Base-by-base conservation (phyloP, 30 jellyfish, hydroid and myxozoan genomes). In the Clytia hemisphaerica region DNA sequence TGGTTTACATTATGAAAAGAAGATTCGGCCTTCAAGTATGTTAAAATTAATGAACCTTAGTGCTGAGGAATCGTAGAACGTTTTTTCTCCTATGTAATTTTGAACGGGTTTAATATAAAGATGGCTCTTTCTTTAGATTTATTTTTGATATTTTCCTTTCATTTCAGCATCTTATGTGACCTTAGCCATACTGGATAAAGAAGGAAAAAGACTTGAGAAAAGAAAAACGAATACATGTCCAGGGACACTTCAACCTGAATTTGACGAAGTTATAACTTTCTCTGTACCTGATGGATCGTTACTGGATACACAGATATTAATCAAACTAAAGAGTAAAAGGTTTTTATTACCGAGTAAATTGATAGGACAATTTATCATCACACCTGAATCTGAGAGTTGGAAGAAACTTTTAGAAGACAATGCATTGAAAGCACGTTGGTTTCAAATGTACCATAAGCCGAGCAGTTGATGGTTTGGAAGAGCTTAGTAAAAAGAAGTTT, bases 171-270 rank as follows among this genome's bases (percentile, higher is more conserved):
- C 94, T 37, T 82, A 82, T 35, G 94, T 82, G 38, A 58, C 89
- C 16, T 24, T 82, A 26, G 16, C 83, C 10, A 62, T 60, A 31
- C 26, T 62, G 72, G 73, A 82, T 67, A 54, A 73, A 22, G 84
- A 72, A 15, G 79, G 42, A 25, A 79, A 82, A 45, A 42, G 31
- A 18, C 30, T 82, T 62, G 61, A 82, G 21, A 82, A 82, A 44
- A 4, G 60, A 51, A 82, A 66, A 49, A 82, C 83, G 10, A 61
- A 61, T 29, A 67, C 71, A 5, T 60, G 34, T 53, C 55, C 47
- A 33, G 94, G 94, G n/a, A 72, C 88, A 3, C 58, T 82, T 50
- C 54, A 29, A 27, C 94, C 94, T 7, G 73, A 40, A 15, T 82
- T 37, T 34, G 83, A 82, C 24, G 88, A 73, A 6, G 37, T 16